Base-by-base conservation (phyloP, 2,888 invertebrate genomes). In the Nasonovia ribisnigri region DNA sequence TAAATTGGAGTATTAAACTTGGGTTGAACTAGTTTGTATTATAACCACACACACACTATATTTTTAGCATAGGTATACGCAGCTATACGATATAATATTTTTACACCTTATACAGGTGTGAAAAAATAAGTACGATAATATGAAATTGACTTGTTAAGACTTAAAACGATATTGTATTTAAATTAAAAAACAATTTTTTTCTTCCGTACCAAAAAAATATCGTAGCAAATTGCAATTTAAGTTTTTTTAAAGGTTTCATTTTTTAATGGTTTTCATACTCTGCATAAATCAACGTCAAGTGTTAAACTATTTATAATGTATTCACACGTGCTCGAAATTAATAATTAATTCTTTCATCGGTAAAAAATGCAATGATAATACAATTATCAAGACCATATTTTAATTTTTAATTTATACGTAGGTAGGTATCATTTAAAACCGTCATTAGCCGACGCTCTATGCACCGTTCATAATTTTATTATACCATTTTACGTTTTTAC, bases 221-320 rank as follows among this genome's bases (percentile, higher is more conserved):
- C 36, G 16, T 67, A 36, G 67, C 5, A 16, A 67, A 67, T 67
- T 67, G 36, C 67, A 36, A 67, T 67, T 67, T 67, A 67, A 67
- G 67, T 67, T 67, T 67, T 67, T 67, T 36, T 36, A n/a, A 67
- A 36, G n/a, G n/a, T 67, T 67, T 67, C 16, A 20, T 48, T 87
- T 87, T 87, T 87, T 87, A 26, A 87, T 20, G 36, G 48, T 20
- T n/a, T 87, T 51, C n/a, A 24, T n/a, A 48, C n/a, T 51, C 87
- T 36, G 8, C 87, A 87, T 87, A 87, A 87, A 87, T 87, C 87
- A 87, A 87, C 51, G 87, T 87, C 48, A 43, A 84, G 84, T 84
- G 84, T 42, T 42, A 43, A 84, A 43, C 36, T 42, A 84, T 86
- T 86, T 86, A 46, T 86, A 86, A 86, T 46, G 48, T 87, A 87